Evolutionary conservation across 2,113 vertebrate genomes (phyloP).

Genomic region (Phalacrocorax aristotelis): DNA sequence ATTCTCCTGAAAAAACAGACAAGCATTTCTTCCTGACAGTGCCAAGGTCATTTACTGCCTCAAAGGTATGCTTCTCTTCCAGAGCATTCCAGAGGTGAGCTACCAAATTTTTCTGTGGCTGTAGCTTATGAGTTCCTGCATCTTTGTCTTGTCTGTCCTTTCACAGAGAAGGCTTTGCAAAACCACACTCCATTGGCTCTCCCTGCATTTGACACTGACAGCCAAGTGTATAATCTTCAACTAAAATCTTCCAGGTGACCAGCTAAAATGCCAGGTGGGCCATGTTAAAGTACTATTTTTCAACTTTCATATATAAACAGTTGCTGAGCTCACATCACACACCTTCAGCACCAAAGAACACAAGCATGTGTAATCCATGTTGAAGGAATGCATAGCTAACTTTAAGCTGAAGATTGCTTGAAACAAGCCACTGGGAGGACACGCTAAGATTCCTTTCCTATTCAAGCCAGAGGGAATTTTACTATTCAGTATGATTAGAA

Average conservation of each 20-base stretch:
- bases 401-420: neutral
- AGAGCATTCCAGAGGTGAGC: neutral
- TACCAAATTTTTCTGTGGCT: neutral
- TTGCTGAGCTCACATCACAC: neutral
- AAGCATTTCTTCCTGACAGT: neutral
- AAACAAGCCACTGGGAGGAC: neutral
- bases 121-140: neutral
- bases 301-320: fast-evolving
- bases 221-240: neutral
- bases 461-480: neutral
- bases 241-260: neutral
- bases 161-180: neutral
- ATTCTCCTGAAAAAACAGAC: neutral
- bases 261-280: neutral
- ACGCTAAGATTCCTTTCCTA: neutral
- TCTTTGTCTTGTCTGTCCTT: neutral
- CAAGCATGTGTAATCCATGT: neutral
- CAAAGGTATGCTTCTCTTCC: neutral
- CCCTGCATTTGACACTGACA: neutral
- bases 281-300: neutral
- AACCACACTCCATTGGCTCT: neutral
- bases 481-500: neutral
- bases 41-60: neutral
- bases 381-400: neutral
- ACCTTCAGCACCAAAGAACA: neutral